Evolutionary conservation across 2,113 vertebrate genomes (phyloP).

Genomic region (Neodon shergylaensis): DNA sequence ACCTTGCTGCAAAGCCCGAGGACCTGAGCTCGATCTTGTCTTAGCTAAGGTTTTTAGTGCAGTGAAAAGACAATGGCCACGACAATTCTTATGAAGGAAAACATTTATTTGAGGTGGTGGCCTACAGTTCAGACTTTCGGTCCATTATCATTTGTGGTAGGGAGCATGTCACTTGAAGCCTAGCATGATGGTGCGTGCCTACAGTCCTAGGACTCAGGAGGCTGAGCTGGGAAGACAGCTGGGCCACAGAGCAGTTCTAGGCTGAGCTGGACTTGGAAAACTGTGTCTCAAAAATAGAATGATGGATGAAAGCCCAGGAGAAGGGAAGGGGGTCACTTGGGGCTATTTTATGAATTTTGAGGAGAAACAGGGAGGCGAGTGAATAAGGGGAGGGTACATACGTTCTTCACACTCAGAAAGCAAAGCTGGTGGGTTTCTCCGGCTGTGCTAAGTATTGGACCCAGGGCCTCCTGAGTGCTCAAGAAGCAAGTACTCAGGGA

Average conservation of each 20-base stretch:
- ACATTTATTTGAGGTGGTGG: background rate
- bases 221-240: background rate
- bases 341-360: background rate
- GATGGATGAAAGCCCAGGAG: background rate
- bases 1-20: background rate
- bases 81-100: background rate
- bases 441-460: background rate
- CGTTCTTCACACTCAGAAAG: background rate
- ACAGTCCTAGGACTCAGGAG: background rate
- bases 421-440: background rate
- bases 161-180: background rate
- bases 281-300: background rate
- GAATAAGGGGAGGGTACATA: background rate
- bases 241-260: background rate
- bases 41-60: background rate
- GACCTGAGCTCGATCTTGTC: background rate
- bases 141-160: background rate
- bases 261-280: background rate
- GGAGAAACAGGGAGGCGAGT: slow-evolving; percentile 1
- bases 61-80: background rate
- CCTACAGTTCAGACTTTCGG: background rate
- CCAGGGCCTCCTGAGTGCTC: background rate
- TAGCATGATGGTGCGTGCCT: background rate
- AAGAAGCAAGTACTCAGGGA: background rate
- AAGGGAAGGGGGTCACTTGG: background rate